A percentile compares a stretch with the other conserved stretches of the same genome.
phyloP scores from a whole-genome alignment of 2,113 vertebrate species.

The Pachycephala philippinensis region DNA sequence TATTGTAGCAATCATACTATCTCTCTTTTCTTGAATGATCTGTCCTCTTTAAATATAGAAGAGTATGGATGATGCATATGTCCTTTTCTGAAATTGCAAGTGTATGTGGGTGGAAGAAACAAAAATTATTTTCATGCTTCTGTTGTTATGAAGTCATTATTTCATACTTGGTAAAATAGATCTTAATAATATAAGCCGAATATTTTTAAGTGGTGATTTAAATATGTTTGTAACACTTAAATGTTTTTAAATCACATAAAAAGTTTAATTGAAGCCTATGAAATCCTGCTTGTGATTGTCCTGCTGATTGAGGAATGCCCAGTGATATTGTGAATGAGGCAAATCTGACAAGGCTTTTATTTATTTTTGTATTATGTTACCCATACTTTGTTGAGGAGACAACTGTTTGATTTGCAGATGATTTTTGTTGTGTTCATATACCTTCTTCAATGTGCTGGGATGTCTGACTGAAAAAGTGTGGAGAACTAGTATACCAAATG shows the following conservation, averaged over 20 bases:
- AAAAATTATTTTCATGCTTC: slow-evolving; percentile 60
- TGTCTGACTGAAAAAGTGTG: slow-evolving; percentile 44
- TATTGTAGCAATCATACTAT: slow-evolving; percentile 41
- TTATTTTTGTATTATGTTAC: slow-evolving; percentile 28
- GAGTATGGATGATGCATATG: slow-evolving; percentile 52
- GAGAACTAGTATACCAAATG: slow-evolving; percentile 50
- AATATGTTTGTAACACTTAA: slow-evolving; percentile 74
- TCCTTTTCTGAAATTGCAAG: slow-evolving; percentile 61
- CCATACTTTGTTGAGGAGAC: slow-evolving; percentile 45
- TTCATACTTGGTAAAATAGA: slow-evolving; percentile 64
- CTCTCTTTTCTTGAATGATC: slow-evolving; percentile 61
- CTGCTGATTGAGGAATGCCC: slow-evolving; percentile 59
- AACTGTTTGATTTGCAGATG: slow-evolving; percentile 52
- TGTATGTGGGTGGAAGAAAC: slow-evolving; percentile 62
- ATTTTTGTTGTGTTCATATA: slow-evolving; percentile 42
- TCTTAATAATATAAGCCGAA: slow-evolving; percentile 65
- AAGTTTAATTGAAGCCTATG: slow-evolving; percentile 61
- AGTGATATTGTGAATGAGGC: slow-evolving; percentile 56
- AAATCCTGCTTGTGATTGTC: slow-evolving; percentile 52
- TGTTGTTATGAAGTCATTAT: slow-evolving; percentile 67
- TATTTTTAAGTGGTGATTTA: slow-evolving; percentile 70
- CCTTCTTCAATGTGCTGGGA: slow-evolving; percentile 51
- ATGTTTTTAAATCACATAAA: slow-evolving; percentile 70
- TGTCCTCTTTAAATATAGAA: slow-evolving; percentile 62
- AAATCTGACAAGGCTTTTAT: slow-evolving; percentile 38